phyloP scores from a whole-genome alignment of 2,888 invertebrate genomes.

The Chrysolina haemoptera region DNA sequence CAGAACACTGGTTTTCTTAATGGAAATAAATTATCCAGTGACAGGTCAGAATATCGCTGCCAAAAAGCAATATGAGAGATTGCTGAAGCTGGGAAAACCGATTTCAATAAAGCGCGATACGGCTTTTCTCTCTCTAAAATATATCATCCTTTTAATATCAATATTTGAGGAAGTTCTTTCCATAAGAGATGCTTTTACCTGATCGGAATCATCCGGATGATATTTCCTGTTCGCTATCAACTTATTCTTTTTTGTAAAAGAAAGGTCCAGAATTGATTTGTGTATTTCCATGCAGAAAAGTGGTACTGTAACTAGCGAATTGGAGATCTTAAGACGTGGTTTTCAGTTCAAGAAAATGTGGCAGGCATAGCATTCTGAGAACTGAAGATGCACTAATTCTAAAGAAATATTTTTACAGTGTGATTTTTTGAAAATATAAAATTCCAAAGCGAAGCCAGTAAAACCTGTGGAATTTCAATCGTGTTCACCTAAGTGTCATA shows the following conservation, averaged over 20 bases:
- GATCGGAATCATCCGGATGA: slow-evolving; percentile 8
- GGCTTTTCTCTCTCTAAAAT: neutral
- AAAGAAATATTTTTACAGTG: neutral
- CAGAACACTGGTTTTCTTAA: slow-evolving; percentile 15
- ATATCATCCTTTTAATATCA: slow-evolving; percentile 25
- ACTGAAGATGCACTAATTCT: no score
- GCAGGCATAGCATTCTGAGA: no score
- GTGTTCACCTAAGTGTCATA: no score
- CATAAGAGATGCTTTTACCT: slow-evolving; percentile 22
- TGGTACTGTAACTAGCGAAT: neutral
- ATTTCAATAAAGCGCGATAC: slow-evolving; percentile 11
- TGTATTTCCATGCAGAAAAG: neutral
- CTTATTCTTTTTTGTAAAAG: neutral
- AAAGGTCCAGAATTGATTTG: neutral
- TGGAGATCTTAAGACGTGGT: no score
- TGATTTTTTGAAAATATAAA: no score
- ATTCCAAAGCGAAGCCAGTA: no score
- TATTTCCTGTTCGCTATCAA: neutral
- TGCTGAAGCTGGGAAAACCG: slow-evolving; percentile 22
- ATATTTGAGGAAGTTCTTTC: slow-evolving; percentile 26
- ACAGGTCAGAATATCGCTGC: slow-evolving; percentile 8
- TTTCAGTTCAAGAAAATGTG: no score
- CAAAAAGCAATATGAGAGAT: slow-evolving; percentile 17
- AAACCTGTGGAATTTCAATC: no score
- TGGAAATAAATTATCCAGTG: slow-evolving; percentile 7